Base-by-base conservation (phyloP, 92 coral and sea anemone genomes). In the Epizoanthus ramosus region DNA sequence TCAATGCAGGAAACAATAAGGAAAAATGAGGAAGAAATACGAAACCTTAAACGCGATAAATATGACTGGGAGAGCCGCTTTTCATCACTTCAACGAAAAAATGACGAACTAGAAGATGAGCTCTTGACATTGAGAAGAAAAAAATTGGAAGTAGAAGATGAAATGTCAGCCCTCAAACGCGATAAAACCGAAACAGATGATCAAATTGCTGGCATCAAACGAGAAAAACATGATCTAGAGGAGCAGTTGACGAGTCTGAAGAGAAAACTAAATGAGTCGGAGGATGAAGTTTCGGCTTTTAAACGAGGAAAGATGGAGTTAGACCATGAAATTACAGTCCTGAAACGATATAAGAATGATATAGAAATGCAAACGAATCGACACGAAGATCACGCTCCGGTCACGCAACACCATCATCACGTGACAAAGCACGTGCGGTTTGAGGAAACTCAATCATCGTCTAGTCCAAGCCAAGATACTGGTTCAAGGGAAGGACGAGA, bases 111-210 rank as follows among this genome's bases (percentile, higher is more conserved):
- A 23, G 90, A 90, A 73, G 93, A 92, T 37, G 99, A 97, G 68
- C 74, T 97, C 64, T 90, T 93, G 67, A 91, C 88, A 52, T 63
- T 89, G 19, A 81, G 95, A 80, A 89, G 93, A 47, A 97, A 94
- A 74, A 90, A 88, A 65, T 84, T 91, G 47, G 93, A 94, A 39
- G 93, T 92, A 25, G 99, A 97, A 68, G 99, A 97, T 61, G 99
- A 97, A 85, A 90, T 90, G 21, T 92, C 97, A 31, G 94, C 95
- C 22, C 61, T 94, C 60, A 97, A 97, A 86, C 85, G 94, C 33
- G 97, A 93, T 43, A 97, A 97, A 76, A 79, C 95, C 56, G 99
- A 97, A 50, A 79, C 95, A 28, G 98, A 97, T 22, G 91, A 92
- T 47, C 93, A 97, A 80, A 69, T 97, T 33, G 71, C 90, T 19